Conservation (phyloP, 2,113 vertebrate species). For the Hirundichthys speculiger region DNA sequence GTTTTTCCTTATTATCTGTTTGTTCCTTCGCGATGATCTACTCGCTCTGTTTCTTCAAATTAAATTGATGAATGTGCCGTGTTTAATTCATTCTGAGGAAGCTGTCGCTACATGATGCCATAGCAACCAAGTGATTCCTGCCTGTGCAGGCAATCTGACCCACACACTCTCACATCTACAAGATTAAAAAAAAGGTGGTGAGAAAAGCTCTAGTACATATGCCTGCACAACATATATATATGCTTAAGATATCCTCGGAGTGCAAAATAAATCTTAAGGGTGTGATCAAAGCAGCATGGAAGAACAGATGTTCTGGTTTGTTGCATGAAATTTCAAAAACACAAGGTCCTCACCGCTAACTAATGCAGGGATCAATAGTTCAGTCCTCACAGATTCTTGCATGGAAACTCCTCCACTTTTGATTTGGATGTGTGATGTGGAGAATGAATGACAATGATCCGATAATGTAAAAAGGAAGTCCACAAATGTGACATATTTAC, state of each 20-base stretch:
- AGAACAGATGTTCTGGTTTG: background rate
- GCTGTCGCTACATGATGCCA: conserved; percentile 38
- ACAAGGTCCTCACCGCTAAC: background rate
- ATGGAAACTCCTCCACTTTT: too few species aligned
- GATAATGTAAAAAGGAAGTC: background rate
- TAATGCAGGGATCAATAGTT: background rate
- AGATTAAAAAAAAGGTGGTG: conserved; percentile 16
- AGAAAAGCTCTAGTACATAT: conserved; percentile 23
- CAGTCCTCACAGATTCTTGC: background rate
- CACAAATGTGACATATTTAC: background rate
- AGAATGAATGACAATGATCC: too few species aligned
- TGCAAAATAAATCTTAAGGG: background rate
- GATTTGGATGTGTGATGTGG: too few species aligned
- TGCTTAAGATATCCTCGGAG: background rate
- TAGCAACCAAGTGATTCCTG: conserved; percentile 55
- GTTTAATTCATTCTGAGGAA: conserved; percentile 40
- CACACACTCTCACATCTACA: conserved; percentile 22
- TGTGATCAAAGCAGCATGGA: conserved; percentile 13
- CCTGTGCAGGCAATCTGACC: conserved; percentile 18
- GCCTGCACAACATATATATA: background rate
- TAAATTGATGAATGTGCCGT: conserved; percentile 24
- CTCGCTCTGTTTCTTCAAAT: conserved; percentile 33
- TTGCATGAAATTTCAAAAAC: background rate
- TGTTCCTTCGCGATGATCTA: background rate
- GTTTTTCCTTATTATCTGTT: background rate